A percentile compares a stretch with the other conserved stretches of the same genome.
phyloP scores from a whole-genome alignment of 37 sponge, comb jelly and placozoan genomes.

The Tethya wilhelma region DNA sequence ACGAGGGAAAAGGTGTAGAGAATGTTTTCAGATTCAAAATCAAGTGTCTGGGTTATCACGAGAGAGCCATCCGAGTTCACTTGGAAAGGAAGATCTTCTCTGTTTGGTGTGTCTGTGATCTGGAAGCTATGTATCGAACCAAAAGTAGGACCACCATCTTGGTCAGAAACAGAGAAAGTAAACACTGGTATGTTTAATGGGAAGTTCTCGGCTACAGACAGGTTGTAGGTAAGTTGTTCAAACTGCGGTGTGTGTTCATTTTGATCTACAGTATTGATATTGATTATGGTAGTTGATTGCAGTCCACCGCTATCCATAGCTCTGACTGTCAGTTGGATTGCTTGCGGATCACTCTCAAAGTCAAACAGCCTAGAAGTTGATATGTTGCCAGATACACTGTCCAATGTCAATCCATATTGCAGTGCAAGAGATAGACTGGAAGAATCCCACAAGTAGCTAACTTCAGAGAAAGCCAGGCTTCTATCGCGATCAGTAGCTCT shows the following conservation, averaged over 20 bases:
- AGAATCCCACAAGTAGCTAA: constrained; percentile 17
- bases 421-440: neutral
- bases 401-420: constrained; percentile 5
- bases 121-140: constrained; percentile 26
- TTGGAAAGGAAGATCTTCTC: constrained; percentile 21
- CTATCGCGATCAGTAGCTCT: constrained; percentile 32
- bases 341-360: constrained; percentile 41
- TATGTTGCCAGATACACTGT: constrained; percentile 3
- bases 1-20: constrained; percentile 32
- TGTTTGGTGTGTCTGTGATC: neutral
- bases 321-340: constrained; percentile 12
- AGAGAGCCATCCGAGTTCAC: constrained; percentile 43
- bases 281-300: constrained; percentile 6
- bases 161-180: constrained; percentile 22
- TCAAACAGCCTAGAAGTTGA: constrained; percentile 24
- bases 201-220: constrained; percentile 36
- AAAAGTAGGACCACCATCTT: constrained; percentile 51
- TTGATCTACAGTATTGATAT: constrained; percentile 14
- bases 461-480: constrained; percentile 2
- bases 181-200: constrained; percentile 13
- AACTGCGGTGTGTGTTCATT: constrained; percentile 62
- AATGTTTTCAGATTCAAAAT: constrained; percentile 49
- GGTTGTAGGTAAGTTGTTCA: constrained; percentile 17
- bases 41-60: constrained; percentile 33
- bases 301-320: constrained; percentile 41